A percentile compares a stretch with the other conserved stretches of the same genome.
These are phyloP conservation scores for Pseudomyrmex pallidus DNA, from an alignment of 1,140 invertebrate species.

Conservation along the genomic window DNA sequence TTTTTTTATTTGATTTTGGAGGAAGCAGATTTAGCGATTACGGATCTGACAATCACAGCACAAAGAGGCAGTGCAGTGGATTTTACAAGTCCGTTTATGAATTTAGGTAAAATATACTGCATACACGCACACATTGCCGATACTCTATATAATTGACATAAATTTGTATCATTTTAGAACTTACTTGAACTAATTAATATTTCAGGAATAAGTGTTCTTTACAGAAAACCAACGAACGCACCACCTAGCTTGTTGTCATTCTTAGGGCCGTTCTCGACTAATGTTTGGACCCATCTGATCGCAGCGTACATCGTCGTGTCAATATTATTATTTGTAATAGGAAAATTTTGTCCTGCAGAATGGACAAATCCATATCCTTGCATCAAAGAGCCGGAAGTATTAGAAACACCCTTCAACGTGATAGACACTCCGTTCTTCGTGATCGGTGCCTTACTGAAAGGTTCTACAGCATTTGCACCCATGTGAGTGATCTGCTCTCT, in stretches of 20 bases:
- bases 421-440: slow-evolving; percentile 93
- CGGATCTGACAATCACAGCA: slow-evolving; percentile 95
- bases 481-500: slow-evolving; percentile 83
- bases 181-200: not conserved
- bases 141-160: not conserved
- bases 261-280: slow-evolving; percentile 92
- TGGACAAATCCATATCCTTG: slow-evolving; percentile 94
- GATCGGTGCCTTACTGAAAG: slow-evolving; percentile 91
- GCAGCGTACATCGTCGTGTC: slow-evolving; percentile 92
- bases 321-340: slow-evolving; percentile 92
- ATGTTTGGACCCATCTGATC: slow-evolving; percentile 93
- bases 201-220: slow-evolving; percentile 92
- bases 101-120: slow-evolving; percentile 86
- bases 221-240: slow-evolving; percentile 91
- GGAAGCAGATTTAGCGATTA: slow-evolving; percentile 93
- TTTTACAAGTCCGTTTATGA: slow-evolving; percentile 96
- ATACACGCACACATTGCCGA: too few species aligned
- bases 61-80: slow-evolving; percentile 93
- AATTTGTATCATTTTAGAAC: not conserved
- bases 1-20: slow-evolving; percentile 78
- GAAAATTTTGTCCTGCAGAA: slow-evolving; percentile 91
- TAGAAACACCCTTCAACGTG: slow-evolving; percentile 93
- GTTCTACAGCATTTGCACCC: slow-evolving; percentile 92
- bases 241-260: slow-evolving; percentile 93
- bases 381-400: slow-evolving; percentile 88